Evolutionary conservation across 2,797 vertebrate species (phyloP).

Genomic region (Chaenodraco wilsoni): DNA sequence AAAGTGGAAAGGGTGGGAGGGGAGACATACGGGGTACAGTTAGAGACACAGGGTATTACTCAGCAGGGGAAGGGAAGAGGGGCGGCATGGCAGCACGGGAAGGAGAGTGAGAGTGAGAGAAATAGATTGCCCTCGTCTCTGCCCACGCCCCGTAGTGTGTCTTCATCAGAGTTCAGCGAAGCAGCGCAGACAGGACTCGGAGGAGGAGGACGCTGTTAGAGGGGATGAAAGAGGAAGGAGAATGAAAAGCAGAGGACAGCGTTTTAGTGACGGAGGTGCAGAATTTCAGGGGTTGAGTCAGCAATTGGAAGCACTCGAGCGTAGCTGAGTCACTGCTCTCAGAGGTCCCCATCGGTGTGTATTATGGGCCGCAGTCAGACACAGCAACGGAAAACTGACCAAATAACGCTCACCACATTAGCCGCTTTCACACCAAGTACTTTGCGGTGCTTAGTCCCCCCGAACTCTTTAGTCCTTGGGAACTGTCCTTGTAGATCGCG

Average conservation of each 20-base stretch:
- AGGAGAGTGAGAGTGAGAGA: slow-evolving; percentile 68
- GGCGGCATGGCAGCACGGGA: slow-evolving; percentile 34
- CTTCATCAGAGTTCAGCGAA: slow-evolving; percentile 80
- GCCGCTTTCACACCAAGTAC: too few relatives aligned
- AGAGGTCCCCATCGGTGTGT: slow-evolving; percentile 47
- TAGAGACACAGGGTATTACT: slow-evolving; percentile 62
- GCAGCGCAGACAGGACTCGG: slow-evolving; percentile 60
- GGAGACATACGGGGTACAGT: slow-evolving; percentile 56
- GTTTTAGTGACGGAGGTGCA: slow-evolving; percentile 64
- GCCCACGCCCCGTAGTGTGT: slow-evolving; percentile 73
- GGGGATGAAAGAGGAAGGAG: slow-evolving; percentile 62
- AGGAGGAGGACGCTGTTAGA: slow-evolving; percentile 45
- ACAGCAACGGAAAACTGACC: not conserved
- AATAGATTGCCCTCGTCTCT: slow-evolving; percentile 76
- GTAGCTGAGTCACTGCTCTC: slow-evolving; percentile 74
- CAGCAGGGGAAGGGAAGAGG: slow-evolving; percentile 50
- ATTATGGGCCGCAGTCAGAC: slow-evolving; percentile 27
- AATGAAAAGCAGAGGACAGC: slow-evolving; percentile 70
- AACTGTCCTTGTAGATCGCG: too few relatives aligned
- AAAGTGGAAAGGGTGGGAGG: slow-evolving; percentile 62
- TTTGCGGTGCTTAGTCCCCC: too few relatives aligned
- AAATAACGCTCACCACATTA: slow-evolving; percentile 22
- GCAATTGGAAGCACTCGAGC: slow-evolving; percentile 64
- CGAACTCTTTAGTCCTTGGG: too few relatives aligned
- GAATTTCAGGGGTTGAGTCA: slow-evolving; percentile 74